Base-by-base conservation (phyloP, 1,140 invertebrate genomes). In the Macrostomum lignano region DNA sequence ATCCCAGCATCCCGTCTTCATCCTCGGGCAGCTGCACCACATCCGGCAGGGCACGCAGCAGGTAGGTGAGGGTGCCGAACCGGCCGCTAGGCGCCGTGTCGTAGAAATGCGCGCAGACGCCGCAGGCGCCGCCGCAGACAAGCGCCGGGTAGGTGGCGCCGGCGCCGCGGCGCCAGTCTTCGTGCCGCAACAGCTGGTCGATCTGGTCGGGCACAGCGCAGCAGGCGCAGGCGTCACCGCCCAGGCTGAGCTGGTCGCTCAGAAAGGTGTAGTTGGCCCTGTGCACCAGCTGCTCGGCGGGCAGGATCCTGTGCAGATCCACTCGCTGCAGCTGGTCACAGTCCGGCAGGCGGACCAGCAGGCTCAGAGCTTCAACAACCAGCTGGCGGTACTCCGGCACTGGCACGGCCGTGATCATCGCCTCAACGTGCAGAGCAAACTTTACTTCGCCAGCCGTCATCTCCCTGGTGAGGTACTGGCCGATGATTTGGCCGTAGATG, bases 401-500 rank as follows among this genome's bases (percentile, higher is more conserved):
- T 0, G 84, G 79, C 43, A 96, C 88, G 11, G 72, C 71, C 51
- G 94, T 98, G 15, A 98, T 60, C 4, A 88, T 78, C n/a, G 76
- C 77, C 57, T 98, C 91, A 1, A 96, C 82, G 38, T 81, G 76
- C 6, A 96, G 55, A 0, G 88, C 88, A 61, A 96, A 98, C 61
- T 98, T 98, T 36, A 96, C 60, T 56, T 98, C 91, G 21, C 81
- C 79, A 0, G 82, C 68, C 3, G 88, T 96, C 88, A 98, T 96
- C 68, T 24, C 31, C 7, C 7, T 32, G 10, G 31, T 32, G 7
- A 32, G 31, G 14, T 7, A 17, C 7, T 15, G 4, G 4, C 7
- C 7, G 6, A 32, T 9, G 6, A 6, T 7, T 32, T 32, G 20
- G 7, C 14, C 17, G 5, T 5, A 7, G 15, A 32, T 32, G 10